Base-by-base conservation (phyloP, 2,797 vertebrate species). In the Falco peregrinus region DNA sequence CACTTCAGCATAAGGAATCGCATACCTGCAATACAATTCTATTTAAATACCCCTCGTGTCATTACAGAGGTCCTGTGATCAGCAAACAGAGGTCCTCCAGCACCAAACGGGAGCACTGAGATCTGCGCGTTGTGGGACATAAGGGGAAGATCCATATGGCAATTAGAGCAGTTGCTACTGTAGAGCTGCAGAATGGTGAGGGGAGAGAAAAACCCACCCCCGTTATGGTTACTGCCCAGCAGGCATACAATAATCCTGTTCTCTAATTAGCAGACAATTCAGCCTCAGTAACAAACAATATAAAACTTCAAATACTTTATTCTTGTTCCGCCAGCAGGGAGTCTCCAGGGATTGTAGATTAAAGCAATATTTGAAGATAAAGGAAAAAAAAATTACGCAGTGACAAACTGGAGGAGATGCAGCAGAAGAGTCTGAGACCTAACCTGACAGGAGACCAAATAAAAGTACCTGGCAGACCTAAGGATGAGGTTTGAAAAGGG, bases 11-110 rank as follows among this genome's bases (percentile, higher is more conserved):
- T 31, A 17, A 59, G 64, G 75, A 88, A 24, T 2, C 71, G 69
- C 33, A 35, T 1, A 57, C 21, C 41, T 9, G 1, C 82, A 41
- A 4, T 2, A 2, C 2, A 12, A 59, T 60, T 10, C 3, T 11
- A 25, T 76, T 81, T 65, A 79, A 81, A 84, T 67, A 71, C 6
- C 8, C 43, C 15, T 73, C 9, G 1, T 9, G 2, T 71, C 39
- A 15, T 31, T 69, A 29, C 8, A n/a, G 22, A 60, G 37, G 18
- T 4, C 3, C 39, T 80, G 86, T 35, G 50, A 16, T 5, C 35
- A 51, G 35, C n/a, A 67, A 86, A 2, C 28, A 79, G 76, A 63
- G 20, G 28, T 57, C 76, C 24, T 54, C 19, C 65, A 80, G 71
- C 59, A 28, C 17, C 45, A 29, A 39, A 29, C 1, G 28, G 33